Base-by-base conservation (phyloP, 2,888 invertebrate species). In the Tubulanus polymorphus region DNA sequence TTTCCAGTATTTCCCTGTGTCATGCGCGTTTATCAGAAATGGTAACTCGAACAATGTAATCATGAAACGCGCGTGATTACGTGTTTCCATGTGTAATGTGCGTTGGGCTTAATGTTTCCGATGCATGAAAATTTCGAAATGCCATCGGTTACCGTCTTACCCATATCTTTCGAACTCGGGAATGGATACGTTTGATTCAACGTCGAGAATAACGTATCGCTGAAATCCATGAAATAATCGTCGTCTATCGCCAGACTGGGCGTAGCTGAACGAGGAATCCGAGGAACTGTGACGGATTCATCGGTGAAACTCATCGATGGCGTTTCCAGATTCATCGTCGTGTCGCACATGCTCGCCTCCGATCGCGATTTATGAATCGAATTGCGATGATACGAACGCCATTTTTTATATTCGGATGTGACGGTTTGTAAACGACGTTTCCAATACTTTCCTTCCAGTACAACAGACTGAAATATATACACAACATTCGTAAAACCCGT, bases 401-500 rank as follows among this genome's bases (percentile, higher is more conserved):
- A 99, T 88, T 94, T 93, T 84, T 96, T 94, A 84, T 99, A 99
- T 83, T 99, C 97, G 60, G 95, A 94, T 73, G 93, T 93, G 51
- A 97, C 94, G 45, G 95, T 95, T 68, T 93, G 91, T 65, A 94
- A 85, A 81, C 93, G 89, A 72, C 97, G 84, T 83, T 99, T 99
- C 97, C 99, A 99, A 82, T 99, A 99, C 84, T 97, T 99, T 56
- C 97, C 99, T 84, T 99, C 97, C 77, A 99, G 84, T 64, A 97
- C 93, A 60, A 93, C 91, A 71, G 96, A 93, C 95, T 96, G 80
- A 47, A n/a, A n/a, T 64, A 60, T 48, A 32, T 5, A 37, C 5
- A 15, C 52, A 10, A 54, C n/a, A 41, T 15, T 50, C 3, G 18
- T 37, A 46, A 46, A 12, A n/a, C 20, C 10, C 20, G 10, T 46